A percentile compares a stretch with the other conserved stretches of the same genome.
phyloP scores from a whole-genome alignment of 1,140 invertebrate species.

The Caenorhabditis tropicalis region DNA sequence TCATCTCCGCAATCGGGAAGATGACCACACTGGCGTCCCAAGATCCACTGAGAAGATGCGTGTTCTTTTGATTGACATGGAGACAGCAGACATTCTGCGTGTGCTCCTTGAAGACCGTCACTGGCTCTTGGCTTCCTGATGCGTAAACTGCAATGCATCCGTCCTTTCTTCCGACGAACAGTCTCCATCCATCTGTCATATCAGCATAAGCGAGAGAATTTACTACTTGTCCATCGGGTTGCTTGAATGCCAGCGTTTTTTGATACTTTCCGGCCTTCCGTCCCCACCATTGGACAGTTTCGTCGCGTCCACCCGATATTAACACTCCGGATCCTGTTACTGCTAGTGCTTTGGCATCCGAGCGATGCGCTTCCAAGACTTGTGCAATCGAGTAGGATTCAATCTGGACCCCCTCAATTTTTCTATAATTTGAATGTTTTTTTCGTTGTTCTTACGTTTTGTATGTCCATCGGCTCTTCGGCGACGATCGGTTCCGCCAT shows the following conservation, averaged over 20 bases:
- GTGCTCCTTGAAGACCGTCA: constrained; percentile 32
- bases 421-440: background rate
- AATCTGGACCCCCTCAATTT: background rate
- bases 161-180: constrained; percentile 49
- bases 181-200: constrained; percentile 7
- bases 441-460: background rate
- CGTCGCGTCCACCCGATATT: constrained; percentile 47
- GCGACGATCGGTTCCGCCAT: background rate
- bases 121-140: background rate
- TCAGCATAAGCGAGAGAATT: constrained; percentile 42
- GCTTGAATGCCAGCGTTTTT: constrained; percentile 12
- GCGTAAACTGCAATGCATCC: constrained; percentile 42
- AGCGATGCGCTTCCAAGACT: constrained; percentile 38
- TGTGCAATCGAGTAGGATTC: background rate
- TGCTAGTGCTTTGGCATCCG: constrained; percentile 9
- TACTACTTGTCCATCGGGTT: background rate
- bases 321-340: constrained; percentile 7
- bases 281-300: constrained; percentile 31
- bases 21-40: constrained; percentile 65
- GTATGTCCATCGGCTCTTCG: background rate
- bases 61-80: constrained; percentile 37
- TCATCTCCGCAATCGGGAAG: constrained; percentile 60
- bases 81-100: constrained; percentile 56
- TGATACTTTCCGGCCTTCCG: background rate
- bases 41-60: constrained; percentile 53